Percentiles rank a stretch among this genome's conserved stretches.
Evolutionary conservation across 2,113 vertebrate genomes (phyloP).

Genomic region (Ariopsis seemanni): DNA sequence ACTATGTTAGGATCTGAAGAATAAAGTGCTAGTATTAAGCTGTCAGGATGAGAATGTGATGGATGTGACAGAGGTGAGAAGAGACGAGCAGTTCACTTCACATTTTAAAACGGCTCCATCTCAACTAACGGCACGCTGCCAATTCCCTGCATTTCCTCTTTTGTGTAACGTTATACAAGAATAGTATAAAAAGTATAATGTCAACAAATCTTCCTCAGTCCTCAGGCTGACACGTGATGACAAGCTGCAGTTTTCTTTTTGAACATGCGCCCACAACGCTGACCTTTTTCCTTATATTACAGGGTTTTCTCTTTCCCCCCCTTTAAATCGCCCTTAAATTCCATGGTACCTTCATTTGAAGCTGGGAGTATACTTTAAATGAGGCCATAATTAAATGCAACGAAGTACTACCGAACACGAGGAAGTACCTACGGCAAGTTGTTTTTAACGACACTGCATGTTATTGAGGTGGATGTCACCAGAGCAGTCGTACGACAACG

Average conservation of each 20-base stretch:
- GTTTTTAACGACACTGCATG: neutral
- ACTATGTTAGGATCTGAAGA: conserved; percentile 10
- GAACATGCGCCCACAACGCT: neutral
- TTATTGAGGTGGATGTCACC: neutral
- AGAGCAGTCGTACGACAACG: neutral
- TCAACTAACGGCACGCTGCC: neutral
- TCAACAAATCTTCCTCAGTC: neutral
- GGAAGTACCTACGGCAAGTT: neutral
- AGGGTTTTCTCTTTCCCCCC: neutral
- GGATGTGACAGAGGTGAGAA: neutral
- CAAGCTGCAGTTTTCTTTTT: conserved; percentile 7
- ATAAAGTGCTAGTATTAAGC: conserved; percentile 1
- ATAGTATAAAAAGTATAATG: conserved; percentile 2
- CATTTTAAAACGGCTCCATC: neutral
- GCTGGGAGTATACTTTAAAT: neutral
- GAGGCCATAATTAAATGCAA: neutral
- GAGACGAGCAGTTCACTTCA: neutral
- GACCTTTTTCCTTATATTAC: neutral
- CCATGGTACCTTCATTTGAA: neutral
- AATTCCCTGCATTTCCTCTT: neutral
- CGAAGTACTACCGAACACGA: neutral
- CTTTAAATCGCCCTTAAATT: neutral
- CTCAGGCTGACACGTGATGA: neutral
- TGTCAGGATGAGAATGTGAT: neutral
- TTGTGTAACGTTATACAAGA: neutral